These are phyloP conservation scores for Lasioglossum figueresi DNA, from an alignment of 2,888 invertebrate genomes.

Conservation along the genomic window DNA sequence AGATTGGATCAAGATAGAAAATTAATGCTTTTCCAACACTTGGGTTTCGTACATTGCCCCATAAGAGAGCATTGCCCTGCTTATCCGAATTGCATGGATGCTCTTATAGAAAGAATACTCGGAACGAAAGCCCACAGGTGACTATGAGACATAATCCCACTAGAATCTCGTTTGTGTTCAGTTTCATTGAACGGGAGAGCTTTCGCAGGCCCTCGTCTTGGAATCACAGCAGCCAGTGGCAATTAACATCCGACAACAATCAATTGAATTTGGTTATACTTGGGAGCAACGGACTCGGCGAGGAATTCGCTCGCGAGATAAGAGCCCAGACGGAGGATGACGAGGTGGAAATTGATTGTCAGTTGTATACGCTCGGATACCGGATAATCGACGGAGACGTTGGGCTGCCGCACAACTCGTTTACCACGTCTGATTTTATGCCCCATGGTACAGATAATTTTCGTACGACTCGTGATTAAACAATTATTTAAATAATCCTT, in stretches of 20 bases:
- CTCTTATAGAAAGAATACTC: conserved; percentile 89
- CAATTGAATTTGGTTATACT: conserved; percentile 94
- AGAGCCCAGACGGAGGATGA: conserved; percentile 94
- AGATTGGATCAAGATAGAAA: conserved; percentile 97
- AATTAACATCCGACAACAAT: conserved; percentile 88
- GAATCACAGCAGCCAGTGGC: conserved; percentile 88
- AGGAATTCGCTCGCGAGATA: conserved; percentile 94
- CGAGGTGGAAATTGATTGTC: conserved; percentile 92
- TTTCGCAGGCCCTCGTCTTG: conserved; percentile 86
- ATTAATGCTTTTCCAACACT: conserved; percentile 96
- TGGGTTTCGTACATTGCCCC: conserved; percentile 98
- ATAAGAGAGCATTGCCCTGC: conserved; percentile 97
- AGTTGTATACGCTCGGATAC: conserved; percentile 92
- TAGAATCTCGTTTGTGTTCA: background rate
- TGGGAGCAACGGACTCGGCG: conserved; percentile 94
- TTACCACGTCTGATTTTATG: conserved; percentile 93
- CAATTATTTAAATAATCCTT: background rate
- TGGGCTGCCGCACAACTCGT: conserved; percentile 91
- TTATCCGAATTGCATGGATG: conserved; percentile 92
- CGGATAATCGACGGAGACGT: conserved; percentile 95
- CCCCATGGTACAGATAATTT: conserved; percentile 90
- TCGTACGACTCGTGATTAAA: background rate
- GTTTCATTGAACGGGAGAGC: background rate
- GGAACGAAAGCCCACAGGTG: conserved; percentile 88
- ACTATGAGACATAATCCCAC: conserved; percentile 20